Evolutionary conservation across 2,888 invertebrate genomes (phyloP), one percentile per base, ranked within the genome.

Genomic region (Ferdinandea cuprea): DNA sequence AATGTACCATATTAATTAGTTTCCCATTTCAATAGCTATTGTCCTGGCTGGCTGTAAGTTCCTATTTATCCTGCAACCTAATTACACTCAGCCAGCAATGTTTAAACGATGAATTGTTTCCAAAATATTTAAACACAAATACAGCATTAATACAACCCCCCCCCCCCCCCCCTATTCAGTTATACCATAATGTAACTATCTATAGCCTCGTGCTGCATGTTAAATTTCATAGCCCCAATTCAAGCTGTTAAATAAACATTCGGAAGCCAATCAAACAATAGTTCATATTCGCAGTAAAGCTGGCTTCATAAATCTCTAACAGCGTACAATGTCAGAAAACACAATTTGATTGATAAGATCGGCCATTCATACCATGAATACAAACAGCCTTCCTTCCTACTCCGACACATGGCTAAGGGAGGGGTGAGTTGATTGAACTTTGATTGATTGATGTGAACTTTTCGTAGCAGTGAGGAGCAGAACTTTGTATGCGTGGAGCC

Each of bases 391-490:
- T n/a, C n/a, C n/a, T n/a, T n/a, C n/a, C n/a, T n/a, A n/a, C n/a
- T 0, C 21, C 61, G 46, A 13, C 44, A 9, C 15, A 30, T 7
- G 11, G 9, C n/a, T n/a, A n/a, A n/a, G n/a, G n/a, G n/a, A n/a
- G 71, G n/a, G 13, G 25, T 28, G 35, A 54, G 66, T 54, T 73
- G 80, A 69, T 80, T 74, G 68, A 80, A 74, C 61, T 69, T 74
- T 80, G 74, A 80, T 80, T 80, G 76, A 74, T 80, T 74, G 74
- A 63, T 68, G 68, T 68, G 48, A 48, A 66, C 54, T 68, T 68
- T 59, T 46, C 54, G 9, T 58, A 40, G 66, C 52, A 44, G 37
- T 35, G 69, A 30, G 35, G 48, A 44, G 15, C 35, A 48, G 35
- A 63, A 46, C 58, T 17, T 32, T 58, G 13, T 30, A 17, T 32